Conservation (phyloP, 2,888 invertebrate species). For the Thera obeliscata region DNA sequence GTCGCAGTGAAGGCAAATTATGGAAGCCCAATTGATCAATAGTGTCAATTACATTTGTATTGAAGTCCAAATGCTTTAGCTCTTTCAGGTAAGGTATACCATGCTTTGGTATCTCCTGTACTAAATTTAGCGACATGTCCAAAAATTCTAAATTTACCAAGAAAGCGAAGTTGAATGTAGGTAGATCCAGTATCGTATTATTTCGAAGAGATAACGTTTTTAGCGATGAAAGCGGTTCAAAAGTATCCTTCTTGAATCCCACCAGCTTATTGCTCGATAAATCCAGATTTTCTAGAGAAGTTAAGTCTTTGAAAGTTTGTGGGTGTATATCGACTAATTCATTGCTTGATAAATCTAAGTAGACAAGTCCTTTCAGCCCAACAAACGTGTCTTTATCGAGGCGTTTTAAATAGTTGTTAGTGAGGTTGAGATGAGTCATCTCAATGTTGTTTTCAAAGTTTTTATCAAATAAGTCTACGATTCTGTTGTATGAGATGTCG, state of each 20-base stretch:
- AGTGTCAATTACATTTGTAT: slow-evolving; percentile 90
- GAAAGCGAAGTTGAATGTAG: slow-evolving; percentile 87
- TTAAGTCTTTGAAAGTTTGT: slow-evolving; percentile 91
- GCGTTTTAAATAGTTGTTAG: slow-evolving; percentile 88
- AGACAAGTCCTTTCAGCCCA: slow-evolving; percentile 87
- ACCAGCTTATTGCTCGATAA: slow-evolving; percentile 90
- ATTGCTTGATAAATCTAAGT: slow-evolving; percentile 91
- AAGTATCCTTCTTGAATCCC: slow-evolving; percentile 88
- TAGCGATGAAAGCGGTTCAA: slow-evolving; percentile 88
- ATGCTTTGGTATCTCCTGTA: slow-evolving; percentile 88
- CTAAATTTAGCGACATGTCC: slow-evolving; percentile 91
- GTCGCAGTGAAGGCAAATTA: slow-evolving; percentile 88
- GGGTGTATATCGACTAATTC: slow-evolving; percentile 89
- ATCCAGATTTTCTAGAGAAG: slow-evolving; percentile 89
- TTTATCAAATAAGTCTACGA: slow-evolving; percentile 91
- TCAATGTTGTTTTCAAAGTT: slow-evolving; percentile 92
- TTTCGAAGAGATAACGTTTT: slow-evolving; percentile 89
- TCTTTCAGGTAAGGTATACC: slow-evolving; percentile 90
- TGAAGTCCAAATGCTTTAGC: slow-evolving; percentile 88
- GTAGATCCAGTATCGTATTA: slow-evolving; percentile 91
- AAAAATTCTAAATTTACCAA: slow-evolving; percentile 88
- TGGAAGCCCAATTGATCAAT: slow-evolving; percentile 90
- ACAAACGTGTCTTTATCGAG: slow-evolving; percentile 91
- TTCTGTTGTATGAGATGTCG: slow-evolving; percentile 92
- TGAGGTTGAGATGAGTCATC: slow-evolving; percentile 90